Conservation (phyloP, 2,113 vertebrate species). For the Ailurus styani region DNA sequence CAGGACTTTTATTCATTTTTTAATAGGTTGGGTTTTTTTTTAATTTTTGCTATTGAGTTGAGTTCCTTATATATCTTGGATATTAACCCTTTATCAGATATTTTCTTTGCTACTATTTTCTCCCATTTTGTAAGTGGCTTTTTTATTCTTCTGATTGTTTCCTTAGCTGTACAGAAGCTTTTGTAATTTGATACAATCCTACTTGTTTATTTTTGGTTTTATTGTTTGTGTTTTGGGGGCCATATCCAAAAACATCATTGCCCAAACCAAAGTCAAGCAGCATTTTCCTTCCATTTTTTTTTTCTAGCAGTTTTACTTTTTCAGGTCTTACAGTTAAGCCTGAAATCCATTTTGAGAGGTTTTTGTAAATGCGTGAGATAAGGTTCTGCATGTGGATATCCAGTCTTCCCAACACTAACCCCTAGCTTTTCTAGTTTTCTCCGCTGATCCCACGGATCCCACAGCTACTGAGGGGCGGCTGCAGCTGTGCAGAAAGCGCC, state of each 20-base stretch:
- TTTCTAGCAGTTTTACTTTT: background rate
- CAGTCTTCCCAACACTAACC: background rate
- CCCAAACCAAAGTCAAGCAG: background rate
- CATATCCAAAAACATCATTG: background rate
- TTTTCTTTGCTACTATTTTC: background rate
- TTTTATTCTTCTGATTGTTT: background rate
- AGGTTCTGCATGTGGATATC: background rate
- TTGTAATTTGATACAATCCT: background rate
- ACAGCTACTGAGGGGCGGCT: background rate
- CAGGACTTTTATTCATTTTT: background rate
- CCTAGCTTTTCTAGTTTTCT: background rate
- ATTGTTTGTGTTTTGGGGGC: background rate
- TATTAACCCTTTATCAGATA: background rate
- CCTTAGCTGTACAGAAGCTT: background rate
- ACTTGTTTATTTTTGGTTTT: background rate
- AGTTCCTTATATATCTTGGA: background rate
- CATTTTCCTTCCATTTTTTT: background rate
- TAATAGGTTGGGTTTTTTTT: background rate
- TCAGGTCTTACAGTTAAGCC: background rate
- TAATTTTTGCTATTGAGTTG: background rate
- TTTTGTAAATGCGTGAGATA: background rate
- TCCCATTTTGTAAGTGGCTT: background rate
- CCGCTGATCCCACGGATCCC: background rate
- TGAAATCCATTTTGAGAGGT: background rate
- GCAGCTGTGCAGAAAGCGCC: background rate